These are phyloP conservation scores for Pachypanchax playfairii DNA, from an alignment of 2,113 vertebrate species.

Conservation along the genomic window DNA sequence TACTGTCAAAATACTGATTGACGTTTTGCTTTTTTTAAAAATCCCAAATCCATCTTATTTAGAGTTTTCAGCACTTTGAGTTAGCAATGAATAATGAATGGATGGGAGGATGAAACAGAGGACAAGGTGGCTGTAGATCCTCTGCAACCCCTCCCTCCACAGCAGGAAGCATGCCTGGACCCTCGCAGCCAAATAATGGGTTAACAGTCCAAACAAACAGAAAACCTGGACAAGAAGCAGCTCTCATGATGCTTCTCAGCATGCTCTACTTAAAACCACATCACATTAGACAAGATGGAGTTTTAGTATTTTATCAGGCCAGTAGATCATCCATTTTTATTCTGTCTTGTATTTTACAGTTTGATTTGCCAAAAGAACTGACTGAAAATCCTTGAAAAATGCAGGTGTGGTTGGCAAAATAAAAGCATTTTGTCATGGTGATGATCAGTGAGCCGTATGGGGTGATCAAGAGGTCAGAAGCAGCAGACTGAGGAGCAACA, in stretches of 20 bases:
- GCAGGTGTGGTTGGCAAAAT: slow-evolving; percentile 72
- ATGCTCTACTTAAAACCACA: slow-evolving; percentile 73
- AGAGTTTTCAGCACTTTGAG: slow-evolving; percentile 62
- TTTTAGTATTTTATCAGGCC: no score
- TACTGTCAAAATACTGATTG: neutral
- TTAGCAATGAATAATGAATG: slow-evolving; percentile 76
- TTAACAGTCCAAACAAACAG: slow-evolving; percentile 74
- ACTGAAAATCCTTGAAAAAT: slow-evolving; percentile 75
- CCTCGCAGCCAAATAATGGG: slow-evolving; percentile 73
- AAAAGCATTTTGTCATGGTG: slow-evolving; percentile 75
- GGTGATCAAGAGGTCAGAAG: slow-evolving; percentile 77
- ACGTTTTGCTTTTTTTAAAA: no score
- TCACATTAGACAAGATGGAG: no score
- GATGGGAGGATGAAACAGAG: slow-evolving; percentile 67
- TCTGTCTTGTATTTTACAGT: no score
- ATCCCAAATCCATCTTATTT: slow-evolving; percentile 57
- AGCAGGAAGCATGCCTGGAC: slow-evolving; percentile 75
- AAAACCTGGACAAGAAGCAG: slow-evolving; percentile 72
- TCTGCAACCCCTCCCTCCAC: slow-evolving; percentile 70
- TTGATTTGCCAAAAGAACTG: slow-evolving; percentile 77
- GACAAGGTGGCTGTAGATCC: slow-evolving; percentile 79
- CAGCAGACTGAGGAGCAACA: slow-evolving; percentile 67
- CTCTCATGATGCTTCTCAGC: slow-evolving; percentile 55
- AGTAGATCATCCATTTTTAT: no score
- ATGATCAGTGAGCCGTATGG: slow-evolving; percentile 67